phyloP scores from a whole-genome alignment of 2,888 invertebrate genomes.

The Aproaerema taeniolella region DNA sequence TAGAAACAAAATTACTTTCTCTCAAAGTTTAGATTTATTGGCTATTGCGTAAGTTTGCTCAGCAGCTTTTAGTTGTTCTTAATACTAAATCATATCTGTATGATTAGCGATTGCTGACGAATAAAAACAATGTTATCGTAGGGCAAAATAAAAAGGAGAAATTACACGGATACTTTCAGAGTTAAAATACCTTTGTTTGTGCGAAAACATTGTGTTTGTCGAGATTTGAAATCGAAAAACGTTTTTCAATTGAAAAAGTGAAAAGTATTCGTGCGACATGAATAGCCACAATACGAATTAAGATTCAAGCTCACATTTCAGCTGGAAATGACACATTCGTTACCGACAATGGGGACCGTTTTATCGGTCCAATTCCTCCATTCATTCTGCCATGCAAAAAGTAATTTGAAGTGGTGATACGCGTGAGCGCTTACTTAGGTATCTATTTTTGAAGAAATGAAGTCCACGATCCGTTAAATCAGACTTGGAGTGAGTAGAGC shows the following conservation, averaged over 20 bases:
- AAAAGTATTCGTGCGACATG: constrained; percentile 22
- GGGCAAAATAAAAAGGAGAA: constrained; percentile 11
- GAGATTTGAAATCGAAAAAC: too few species aligned
- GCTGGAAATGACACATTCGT: constrained; percentile 67
- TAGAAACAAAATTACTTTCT: constrained; percentile 66
- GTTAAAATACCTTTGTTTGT: too few species aligned
- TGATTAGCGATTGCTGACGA: constrained; percentile 56
- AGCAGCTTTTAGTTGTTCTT: constrained; percentile 59
- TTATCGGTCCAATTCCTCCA: constrained; percentile 66
- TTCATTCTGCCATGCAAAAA: constrained; percentile 66
- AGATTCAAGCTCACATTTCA: constrained; percentile 49
- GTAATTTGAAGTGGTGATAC: constrained; percentile 67
- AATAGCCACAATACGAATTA: constrained; percentile 44
- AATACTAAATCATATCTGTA: constrained; percentile 63
- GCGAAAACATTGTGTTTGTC: too few species aligned
- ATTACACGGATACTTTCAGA: background rate
- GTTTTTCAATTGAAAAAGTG: too few species aligned
- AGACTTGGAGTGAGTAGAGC: constrained; percentile 59
- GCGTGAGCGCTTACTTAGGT: constrained; percentile 56
- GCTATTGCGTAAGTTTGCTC: constrained; percentile 58
- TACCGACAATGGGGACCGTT: constrained; percentile 57
- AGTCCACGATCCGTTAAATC: constrained; percentile 66
- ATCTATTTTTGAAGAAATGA: constrained; percentile 65
- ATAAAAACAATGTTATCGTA: constrained; percentile 39
- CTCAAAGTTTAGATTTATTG: constrained; percentile 72